phyloP scores from a whole-genome alignment of 2,113 vertebrate genomes.

The Phalacrocorax pelagicus region DNA sequence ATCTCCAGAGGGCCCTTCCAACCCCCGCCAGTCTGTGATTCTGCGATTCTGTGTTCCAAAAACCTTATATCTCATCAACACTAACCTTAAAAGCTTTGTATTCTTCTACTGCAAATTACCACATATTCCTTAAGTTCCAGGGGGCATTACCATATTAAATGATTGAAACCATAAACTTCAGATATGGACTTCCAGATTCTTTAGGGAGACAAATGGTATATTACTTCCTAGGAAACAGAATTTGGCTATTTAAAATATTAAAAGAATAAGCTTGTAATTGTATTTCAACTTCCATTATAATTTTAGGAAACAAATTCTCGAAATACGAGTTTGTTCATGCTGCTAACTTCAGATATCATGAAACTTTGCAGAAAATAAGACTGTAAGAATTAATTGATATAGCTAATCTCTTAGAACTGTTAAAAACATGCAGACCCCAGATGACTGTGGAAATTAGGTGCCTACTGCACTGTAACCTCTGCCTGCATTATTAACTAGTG shows the following conservation, averaged over 20 bases:
- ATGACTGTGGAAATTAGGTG: conserved; percentile 31
- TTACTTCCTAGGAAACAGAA: background rate
- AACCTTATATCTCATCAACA: background rate
- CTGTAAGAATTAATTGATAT: background rate
- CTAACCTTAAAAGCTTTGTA: background rate
- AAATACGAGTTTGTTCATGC: background rate
- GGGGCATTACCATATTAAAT: background rate
- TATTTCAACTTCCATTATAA: background rate
- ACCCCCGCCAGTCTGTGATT: no score
- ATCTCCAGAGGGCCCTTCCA: no score
- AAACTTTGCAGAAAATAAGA: background rate
- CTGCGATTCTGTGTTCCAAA: background rate
- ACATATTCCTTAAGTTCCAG: background rate
- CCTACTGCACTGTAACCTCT: conserved; percentile 24
- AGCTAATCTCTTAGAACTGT: background rate
- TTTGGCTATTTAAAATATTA: background rate
- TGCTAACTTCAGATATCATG: background rate
- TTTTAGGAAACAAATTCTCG: background rate
- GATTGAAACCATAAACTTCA: fast-evolving
- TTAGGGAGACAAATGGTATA: background rate
- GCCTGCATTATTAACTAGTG: conserved; percentile 37
- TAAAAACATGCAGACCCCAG: background rate
- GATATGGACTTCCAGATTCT: background rate
- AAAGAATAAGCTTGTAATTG: background rate
- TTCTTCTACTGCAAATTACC: background rate